Evolutionary conservation across 1,140 invertebrate genomes (phyloP), one percentile per base, ranked within the genome.

Genomic region (Carposina sasakii): DNA sequence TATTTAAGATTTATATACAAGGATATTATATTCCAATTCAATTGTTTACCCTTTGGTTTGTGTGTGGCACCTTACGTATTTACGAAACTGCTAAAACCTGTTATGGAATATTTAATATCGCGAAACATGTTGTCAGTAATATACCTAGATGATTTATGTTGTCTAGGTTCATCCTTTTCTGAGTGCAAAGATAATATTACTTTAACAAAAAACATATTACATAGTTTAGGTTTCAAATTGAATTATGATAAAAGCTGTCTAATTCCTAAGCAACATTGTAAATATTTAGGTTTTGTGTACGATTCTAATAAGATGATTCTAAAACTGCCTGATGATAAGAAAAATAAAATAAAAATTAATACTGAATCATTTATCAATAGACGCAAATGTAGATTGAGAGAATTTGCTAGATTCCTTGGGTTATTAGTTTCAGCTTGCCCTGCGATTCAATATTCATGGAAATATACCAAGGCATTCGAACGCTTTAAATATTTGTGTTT

Each of bases 381-480:
- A 23, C 31, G 16, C 54, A 45, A 44, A 55, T 48, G 54, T 40
- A 57, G 41, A 39, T 70, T 74, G n/a, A 56, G 64, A 20, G 36
- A 59, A 37, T 44, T 69, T 6, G 56, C 60, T 0, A 36, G 55
- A 36, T 37, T 68, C 17, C 19, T 67, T 9, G 62, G 68, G 0
- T 58, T 43, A 15, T 42, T 71, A 12, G 26, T 52, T 10, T 53
- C 60, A 4, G 52, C 54, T 41, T 71, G 65, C 41, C 26, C 31
- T 8, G 60, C 58, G 5, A 30, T 48, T 1, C 42, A 48, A 9
- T 71, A 63, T 26, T 58, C 62, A 3, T 22, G 42, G 12, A n/a
- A 65, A 9, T 63, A 66, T 39, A 61, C 54, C 1, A 70, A 60
- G 24, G 22, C 10, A 4, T 26, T 64, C 9, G 60, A 64, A 46